phyloP scores from a whole-genome alignment of 2,797 vertebrate species.

The Erpetoichthys calabaricus region DNA sequence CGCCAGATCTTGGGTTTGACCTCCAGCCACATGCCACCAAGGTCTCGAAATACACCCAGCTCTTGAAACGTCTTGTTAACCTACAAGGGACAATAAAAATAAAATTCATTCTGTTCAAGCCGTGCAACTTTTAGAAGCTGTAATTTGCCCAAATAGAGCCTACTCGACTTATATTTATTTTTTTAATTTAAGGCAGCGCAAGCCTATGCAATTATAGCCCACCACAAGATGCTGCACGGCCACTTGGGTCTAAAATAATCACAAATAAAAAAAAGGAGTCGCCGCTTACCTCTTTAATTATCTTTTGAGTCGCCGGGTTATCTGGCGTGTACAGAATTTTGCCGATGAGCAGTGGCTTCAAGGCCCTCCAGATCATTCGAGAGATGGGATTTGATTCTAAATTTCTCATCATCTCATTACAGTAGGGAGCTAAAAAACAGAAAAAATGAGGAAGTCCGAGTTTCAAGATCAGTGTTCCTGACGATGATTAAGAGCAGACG shows the following conservation, averaged over 20 bases:
- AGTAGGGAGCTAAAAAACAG: slow-evolving; percentile 67
- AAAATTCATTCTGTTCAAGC: not conserved
- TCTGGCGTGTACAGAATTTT: slow-evolving; percentile 90
- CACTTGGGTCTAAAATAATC: not conserved
- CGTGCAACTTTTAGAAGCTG: not conserved
- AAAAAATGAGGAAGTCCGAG: not conserved
- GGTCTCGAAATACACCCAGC: slow-evolving; percentile 74
- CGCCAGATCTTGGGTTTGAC: slow-evolving; percentile 75
- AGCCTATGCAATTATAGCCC: not conserved
- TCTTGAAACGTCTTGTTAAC: slow-evolving; percentile 94
- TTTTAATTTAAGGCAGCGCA: not conserved
- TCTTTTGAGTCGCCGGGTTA: slow-evolving; percentile 62
- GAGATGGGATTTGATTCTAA: slow-evolving; percentile 86
- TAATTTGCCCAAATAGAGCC: not conserved
- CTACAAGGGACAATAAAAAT: slow-evolving; percentile 35
- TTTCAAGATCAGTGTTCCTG: not conserved
- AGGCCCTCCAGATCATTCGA: slow-evolving; percentile 84
- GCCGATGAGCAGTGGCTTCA: slow-evolving; percentile 84
- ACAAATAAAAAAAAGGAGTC: not conserved
- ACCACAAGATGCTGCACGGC: not conserved
- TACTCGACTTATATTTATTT: not conserved
- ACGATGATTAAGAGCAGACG: too few relatives aligned
- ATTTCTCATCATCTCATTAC: slow-evolving; percentile 78
- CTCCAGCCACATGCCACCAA: slow-evolving; percentile 89
- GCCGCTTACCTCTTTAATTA: slow-evolving; percentile 73